Conservation (phyloP, 2,113 vertebrate species). For the Orycteropus afer region DNA sequence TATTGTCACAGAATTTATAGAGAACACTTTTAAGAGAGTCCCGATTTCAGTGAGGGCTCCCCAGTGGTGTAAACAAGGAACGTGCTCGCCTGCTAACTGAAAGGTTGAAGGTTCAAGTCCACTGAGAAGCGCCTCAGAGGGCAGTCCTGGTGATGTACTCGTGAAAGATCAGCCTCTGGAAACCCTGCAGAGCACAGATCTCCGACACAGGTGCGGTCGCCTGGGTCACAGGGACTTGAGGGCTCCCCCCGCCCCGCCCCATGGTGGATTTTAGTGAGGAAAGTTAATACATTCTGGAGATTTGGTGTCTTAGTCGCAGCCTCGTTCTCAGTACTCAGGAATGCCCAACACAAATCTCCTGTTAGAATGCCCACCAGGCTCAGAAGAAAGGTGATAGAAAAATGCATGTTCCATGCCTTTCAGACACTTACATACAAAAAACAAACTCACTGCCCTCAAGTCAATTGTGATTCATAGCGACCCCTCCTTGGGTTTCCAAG, state of each 20-base stretch:
- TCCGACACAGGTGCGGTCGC: background rate
- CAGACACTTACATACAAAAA: too few species aligned
- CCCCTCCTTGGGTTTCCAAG: too few species aligned
- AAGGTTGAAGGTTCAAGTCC: background rate
- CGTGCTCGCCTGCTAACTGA: background rate
- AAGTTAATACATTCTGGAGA: background rate
- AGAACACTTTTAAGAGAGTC: slow-evolving; percentile 22
- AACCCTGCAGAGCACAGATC: background rate
- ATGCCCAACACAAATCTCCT: background rate
- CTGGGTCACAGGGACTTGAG: too few species aligned
- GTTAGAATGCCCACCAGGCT: background rate
- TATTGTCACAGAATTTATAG: background rate
- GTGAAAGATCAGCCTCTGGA: background rate
- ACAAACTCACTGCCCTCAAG: too few species aligned
- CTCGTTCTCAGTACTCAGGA: slow-evolving; percentile 8
- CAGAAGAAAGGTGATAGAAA: slow-evolving; percentile 25
- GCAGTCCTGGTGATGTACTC: background rate
- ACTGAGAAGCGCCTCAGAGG: background rate
- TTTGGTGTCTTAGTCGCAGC: slow-evolving; percentile 12
- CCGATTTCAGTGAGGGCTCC: background rate
- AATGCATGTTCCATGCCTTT: background rate
- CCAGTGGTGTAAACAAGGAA: background rate
- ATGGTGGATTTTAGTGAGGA: background rate
- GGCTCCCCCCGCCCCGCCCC: too few species aligned
- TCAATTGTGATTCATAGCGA: too few species aligned